These are phyloP conservation scores for Tromatobia lineatoria DNA, from an alignment of 2,888 invertebrate species.

Conservation along the genomic window DNA sequence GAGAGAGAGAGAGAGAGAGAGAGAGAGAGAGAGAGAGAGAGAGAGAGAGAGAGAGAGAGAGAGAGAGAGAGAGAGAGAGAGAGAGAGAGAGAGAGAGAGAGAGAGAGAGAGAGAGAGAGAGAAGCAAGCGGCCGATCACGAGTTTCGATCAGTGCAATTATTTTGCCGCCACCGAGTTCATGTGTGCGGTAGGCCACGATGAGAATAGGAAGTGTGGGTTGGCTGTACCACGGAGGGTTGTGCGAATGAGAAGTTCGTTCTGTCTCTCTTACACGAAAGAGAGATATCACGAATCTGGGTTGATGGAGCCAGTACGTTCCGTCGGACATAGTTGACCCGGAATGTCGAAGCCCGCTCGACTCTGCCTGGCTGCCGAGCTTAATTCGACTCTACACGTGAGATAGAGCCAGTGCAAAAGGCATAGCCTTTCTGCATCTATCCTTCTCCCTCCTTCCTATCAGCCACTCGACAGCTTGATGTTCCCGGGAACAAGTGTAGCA, in stretches of 20 bases:
- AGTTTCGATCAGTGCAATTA: slow-evolving; percentile 49
- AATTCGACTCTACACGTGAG: slow-evolving; percentile 58
- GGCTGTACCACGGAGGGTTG: slow-evolving; percentile 15
- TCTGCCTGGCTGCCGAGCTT: slow-evolving; percentile 54
- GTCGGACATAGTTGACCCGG: slow-evolving; percentile 65
- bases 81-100: background rate
- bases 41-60: background rate
- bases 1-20: background rate
- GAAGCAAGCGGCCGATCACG: slow-evolving; percentile 21
- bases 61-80: background rate
- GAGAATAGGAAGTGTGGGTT: background rate
- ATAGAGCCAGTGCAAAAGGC: slow-evolving; percentile 46
- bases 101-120: background rate
- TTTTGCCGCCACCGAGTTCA: slow-evolving; percentile 20
- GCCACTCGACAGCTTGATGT: slow-evolving; percentile 10
- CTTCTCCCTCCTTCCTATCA: slow-evolving; percentile 6
- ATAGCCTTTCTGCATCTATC: slow-evolving; percentile 28
- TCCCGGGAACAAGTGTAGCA: background rate
- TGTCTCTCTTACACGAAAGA: slow-evolving; percentile 21
- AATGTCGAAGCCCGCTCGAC: slow-evolving; percentile 63
- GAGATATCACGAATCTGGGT: slow-evolving; percentile 59
- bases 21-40: background rate
- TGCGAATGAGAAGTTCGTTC: slow-evolving; percentile 51
- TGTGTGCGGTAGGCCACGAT: slow-evolving; percentile 13
- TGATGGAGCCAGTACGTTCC: slow-evolving; percentile 55